phyloP scores from a whole-genome alignment of 2,113 vertebrate species.

The Haemorhous mexicanus region DNA sequence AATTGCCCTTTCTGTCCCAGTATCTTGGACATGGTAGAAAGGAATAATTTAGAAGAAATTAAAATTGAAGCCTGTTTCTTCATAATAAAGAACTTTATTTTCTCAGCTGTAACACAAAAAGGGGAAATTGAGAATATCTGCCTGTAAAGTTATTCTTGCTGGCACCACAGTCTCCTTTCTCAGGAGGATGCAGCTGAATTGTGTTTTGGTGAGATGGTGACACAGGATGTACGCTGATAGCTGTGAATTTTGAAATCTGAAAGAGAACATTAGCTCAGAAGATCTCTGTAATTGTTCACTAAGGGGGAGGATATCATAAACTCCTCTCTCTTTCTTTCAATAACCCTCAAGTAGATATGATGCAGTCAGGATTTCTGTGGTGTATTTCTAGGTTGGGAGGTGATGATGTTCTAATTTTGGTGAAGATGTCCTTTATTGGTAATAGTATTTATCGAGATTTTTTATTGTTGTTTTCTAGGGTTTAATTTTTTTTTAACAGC shows the following conservation, averaged over 20 bases:
- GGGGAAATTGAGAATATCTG: neutral
- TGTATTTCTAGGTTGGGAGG: neutral
- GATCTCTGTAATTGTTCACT: neutral
- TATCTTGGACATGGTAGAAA: neutral
- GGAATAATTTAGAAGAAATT: neutral
- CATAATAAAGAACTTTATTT: neutral
- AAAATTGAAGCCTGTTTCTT: neutral
- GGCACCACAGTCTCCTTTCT: neutral
- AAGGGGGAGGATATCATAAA: neutral
- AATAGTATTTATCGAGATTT: neutral
- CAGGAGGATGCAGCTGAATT: neutral
- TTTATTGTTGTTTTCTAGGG: neutral
- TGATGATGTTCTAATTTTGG: neutral
- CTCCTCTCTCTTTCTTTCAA: neutral
- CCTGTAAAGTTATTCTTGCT: neutral
- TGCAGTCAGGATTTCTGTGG: neutral
- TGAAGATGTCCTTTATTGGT: neutral
- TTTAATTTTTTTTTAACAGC: neutral
- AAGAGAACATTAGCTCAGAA: neutral
- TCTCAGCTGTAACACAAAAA: neutral
- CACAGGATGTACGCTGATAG: neutral
- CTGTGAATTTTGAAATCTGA: neutral
- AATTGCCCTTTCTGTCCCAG: neutral
- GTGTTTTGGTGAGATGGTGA: neutral
- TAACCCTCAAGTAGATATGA: neutral